phyloP scores from a whole-genome alignment of 2,888 invertebrate species.

The Leucophenga montana region DNA sequence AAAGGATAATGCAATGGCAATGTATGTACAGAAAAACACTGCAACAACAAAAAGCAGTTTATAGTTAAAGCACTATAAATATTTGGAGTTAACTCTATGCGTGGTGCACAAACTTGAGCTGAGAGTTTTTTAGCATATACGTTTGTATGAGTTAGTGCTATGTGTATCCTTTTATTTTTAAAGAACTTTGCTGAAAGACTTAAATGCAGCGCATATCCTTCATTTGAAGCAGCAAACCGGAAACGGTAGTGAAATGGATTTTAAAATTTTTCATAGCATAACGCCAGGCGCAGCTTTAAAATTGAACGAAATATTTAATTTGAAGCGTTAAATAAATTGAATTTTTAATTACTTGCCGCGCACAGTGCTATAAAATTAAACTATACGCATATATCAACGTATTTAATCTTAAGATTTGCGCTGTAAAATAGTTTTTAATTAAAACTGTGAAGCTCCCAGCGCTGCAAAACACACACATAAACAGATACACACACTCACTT shows the following conservation, averaged over 20 bases:
- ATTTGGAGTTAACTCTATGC: background rate
- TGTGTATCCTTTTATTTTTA: background rate
- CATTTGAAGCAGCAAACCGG: too few species aligned
- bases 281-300: background rate
- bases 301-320: conserved; percentile 10
- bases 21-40: too few species aligned
- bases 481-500: too few species aligned
- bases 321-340: conserved; percentile 11
- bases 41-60: background rate
- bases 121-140: background rate
- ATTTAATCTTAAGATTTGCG: conserved; percentile 45
- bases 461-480: background rate
- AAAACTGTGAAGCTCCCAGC: conserved; percentile 14
- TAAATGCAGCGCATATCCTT: too few species aligned
- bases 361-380: conserved; percentile 49
- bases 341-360: conserved; percentile 21
- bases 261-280: background rate
- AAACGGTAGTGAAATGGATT: too few species aligned
- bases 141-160: background rate
- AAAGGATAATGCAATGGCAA: too few species aligned
- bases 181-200: too few species aligned
- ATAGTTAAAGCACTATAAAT: background rate
- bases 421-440: conserved; percentile 24
- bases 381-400: conserved; percentile 49
- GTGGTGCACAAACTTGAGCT: too few species aligned